Evolutionary conservation across 2,113 vertebrate species (phyloP).

Genomic region (Pipra filicauda): DNA sequence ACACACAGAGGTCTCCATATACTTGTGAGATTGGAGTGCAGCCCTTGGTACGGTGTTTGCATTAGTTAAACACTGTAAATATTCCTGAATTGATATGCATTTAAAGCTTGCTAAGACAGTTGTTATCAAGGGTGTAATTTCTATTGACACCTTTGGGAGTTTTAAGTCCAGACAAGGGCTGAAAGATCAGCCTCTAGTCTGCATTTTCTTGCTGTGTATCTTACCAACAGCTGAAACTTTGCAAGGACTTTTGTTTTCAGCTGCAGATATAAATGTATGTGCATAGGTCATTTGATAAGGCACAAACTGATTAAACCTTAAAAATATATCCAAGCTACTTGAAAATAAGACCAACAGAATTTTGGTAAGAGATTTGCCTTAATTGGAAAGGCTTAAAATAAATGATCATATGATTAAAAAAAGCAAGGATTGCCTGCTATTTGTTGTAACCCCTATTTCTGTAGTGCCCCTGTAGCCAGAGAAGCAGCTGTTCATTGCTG

Average conservation of each 20-base stretch:
- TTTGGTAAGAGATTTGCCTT: constrained; percentile 33
- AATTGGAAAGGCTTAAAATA: constrained; percentile 74
- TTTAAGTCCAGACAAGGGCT: background rate
- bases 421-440: constrained; percentile 65
- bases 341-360: background rate
- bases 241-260: background rate
- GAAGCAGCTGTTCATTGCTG: constrained; percentile 79
- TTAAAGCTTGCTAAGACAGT: background rate
- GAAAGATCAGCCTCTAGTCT: background rate
- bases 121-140: background rate
- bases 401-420: constrained; percentile 69
- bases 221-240: background rate
- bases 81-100: background rate
- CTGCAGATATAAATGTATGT: background rate
- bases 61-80: background rate
- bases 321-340: background rate
- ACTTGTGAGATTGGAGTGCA: background rate
- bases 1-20: background rate
- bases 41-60: background rate
- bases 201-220: background rate
- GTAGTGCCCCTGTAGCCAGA: constrained; percentile 59
- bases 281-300: background rate
- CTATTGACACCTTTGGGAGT: background rate
- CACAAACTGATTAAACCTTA: background rate
- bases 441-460: constrained; percentile 73